phyloP scores from a whole-genome alignment of 2,888 invertebrate species.

The Zele albiditarsus region DNA sequence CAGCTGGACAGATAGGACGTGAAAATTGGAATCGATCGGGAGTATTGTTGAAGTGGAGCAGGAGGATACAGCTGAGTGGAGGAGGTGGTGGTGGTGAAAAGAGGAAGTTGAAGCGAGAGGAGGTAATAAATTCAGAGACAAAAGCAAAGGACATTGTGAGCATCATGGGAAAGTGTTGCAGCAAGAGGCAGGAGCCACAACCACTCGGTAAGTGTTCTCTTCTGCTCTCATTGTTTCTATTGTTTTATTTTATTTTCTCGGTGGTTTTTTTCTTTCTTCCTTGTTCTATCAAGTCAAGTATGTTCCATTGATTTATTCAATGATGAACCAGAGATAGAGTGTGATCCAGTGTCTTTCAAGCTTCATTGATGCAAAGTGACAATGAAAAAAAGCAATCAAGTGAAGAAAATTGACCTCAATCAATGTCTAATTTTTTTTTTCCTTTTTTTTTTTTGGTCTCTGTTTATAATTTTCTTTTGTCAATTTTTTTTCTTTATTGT shows the following conservation, averaged over 20 bases:
- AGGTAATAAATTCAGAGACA: constrained; percentile 14
- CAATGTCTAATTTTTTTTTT: constrained; percentile 16
- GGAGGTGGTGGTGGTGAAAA: constrained; percentile 16
- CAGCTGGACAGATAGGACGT: constrained; percentile 49
- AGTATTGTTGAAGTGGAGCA: constrained; percentile 13
- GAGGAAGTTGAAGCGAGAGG: constrained; percentile 12
- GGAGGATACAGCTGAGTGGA: not conserved
- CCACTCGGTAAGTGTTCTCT: constrained; percentile 74
- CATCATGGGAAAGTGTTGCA: constrained; percentile 90
- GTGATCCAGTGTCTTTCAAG: not conserved
- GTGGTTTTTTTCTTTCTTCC: constrained; percentile 35
- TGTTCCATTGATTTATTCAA: constrained; percentile 10
- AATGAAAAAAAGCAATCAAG: not conserved
- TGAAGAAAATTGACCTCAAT: not conserved
- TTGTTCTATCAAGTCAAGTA: constrained; percentile 9
- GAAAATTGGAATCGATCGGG: constrained; percentile 30
- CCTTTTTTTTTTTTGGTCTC: constrained; percentile 62
- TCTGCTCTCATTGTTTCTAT: not conserved
- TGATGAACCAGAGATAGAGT: not conserved
- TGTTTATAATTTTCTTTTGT: constrained; percentile 4
- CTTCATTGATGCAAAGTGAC: constrained; percentile 2
- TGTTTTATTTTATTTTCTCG: constrained; percentile 34
- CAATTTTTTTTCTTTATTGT: constrained; percentile 5
- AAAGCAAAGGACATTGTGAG: not conserved
- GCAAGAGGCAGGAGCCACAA: constrained; percentile 86